A percentile compares a stretch with the other conserved stretches of the same genome.
These are phyloP conservation scores for Sebastes schlegelii DNA, from an alignment of 2,113 vertebrate species.

Conservation along the genomic window DNA sequence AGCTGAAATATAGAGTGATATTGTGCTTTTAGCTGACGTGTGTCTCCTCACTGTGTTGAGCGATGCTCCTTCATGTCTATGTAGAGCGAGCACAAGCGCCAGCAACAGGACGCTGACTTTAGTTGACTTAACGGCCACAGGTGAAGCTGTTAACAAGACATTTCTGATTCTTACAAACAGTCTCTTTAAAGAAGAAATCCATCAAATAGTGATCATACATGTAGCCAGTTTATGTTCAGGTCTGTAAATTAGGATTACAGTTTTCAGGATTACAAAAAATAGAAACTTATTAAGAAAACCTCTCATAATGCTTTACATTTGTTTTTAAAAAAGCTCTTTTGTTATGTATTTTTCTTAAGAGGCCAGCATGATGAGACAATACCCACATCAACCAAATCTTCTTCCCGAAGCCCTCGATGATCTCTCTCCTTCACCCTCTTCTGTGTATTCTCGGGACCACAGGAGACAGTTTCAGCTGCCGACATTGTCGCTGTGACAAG, in stretches of 20 bases:
- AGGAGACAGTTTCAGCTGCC: conserved; percentile 10
- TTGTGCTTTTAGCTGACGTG: too few relatives aligned
- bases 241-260: background rate
- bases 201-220: too few relatives aligned
- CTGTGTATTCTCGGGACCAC: background rate
- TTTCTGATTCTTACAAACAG: too few relatives aligned
- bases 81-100: too few relatives aligned
- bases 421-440: background rate
- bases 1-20: too few relatives aligned
- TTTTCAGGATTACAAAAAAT: background rate
- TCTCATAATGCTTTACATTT: background rate
- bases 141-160: too few relatives aligned
- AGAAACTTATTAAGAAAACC: background rate
- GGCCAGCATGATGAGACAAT: background rate
- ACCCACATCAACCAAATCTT: background rate
- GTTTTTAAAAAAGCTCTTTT: background rate
- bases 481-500: conserved; percentile 42
- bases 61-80: too few relatives aligned
- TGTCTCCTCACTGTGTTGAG: too few relatives aligned
- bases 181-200: too few relatives aligned
- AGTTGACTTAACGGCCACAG: too few relatives aligned
- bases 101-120: too few relatives aligned
- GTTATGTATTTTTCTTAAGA: background rate
- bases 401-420: background rate
- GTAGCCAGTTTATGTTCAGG: too few relatives aligned